Evolutionary conservation across 2,888 invertebrate genomes (phyloP).

Genomic region (Agrypnus murinus): DNA sequence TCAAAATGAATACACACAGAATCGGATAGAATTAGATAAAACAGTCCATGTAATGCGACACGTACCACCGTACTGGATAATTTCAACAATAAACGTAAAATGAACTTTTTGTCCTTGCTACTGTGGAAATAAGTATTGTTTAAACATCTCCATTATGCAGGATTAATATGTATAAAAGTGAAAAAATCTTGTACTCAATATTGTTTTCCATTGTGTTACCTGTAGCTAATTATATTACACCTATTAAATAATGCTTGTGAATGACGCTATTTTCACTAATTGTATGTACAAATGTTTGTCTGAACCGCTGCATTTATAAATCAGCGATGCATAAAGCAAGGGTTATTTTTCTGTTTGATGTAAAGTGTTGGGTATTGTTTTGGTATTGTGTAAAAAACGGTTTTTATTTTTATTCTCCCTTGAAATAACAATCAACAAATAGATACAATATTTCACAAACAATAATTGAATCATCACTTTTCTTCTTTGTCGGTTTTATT

Average conservation of each 20-base stretch:
- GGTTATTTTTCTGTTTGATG: slow-evolving; percentile 36
- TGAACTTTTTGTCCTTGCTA: slow-evolving; percentile 57
- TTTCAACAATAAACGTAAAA: slow-evolving; percentile 54
- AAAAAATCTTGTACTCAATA: slow-evolving; percentile 47
- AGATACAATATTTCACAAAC: too few species aligned
- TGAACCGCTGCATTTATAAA: slow-evolving; percentile 36
- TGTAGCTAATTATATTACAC: slow-evolving; percentile 56
- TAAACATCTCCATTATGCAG: slow-evolving; percentile 37
- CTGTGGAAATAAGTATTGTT: slow-evolving; percentile 54
- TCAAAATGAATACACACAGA: not conserved
- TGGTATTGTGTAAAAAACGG: not conserved
- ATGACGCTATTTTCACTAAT: slow-evolving; percentile 34
- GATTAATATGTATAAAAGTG: slow-evolving; percentile 45
- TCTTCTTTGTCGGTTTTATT: too few species aligned
- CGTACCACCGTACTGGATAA: slow-evolving; percentile 54
- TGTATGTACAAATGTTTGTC: slow-evolving; percentile 39
- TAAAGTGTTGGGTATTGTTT: slow-evolving; percentile 26
- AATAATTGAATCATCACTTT: too few species aligned
- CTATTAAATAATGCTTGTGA: slow-evolving; percentile 52
- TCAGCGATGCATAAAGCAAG: slow-evolving; percentile 40
- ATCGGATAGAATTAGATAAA: slow-evolving; percentile 1
- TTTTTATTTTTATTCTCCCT: too few species aligned
- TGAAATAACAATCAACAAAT: too few species aligned
- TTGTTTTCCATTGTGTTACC: slow-evolving; percentile 53
- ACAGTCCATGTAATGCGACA: slow-evolving; percentile 27